These are phyloP conservation scores for Platypus cylindrus DNA, from an alignment of 2,888 invertebrate genomes.

Conservation along the genomic window DNA sequence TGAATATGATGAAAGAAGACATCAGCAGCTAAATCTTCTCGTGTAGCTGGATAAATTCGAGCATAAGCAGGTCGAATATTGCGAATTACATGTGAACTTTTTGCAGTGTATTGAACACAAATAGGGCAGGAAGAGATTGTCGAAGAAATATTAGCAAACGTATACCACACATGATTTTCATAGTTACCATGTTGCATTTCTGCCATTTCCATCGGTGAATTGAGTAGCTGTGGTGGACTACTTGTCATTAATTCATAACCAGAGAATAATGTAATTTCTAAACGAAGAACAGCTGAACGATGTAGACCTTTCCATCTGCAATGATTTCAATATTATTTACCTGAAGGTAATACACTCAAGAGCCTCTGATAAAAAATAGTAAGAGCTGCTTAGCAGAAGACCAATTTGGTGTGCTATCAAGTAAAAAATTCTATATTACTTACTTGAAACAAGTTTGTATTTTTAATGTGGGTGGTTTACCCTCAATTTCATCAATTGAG, in stretches of 20 bases:
- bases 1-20: conserved; percentile 54
- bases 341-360: too few species aligned
- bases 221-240: conserved; percentile 34
- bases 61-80: conserved; percentile 51
- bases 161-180: conserved; percentile 51
- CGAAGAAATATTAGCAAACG: conserved; percentile 47
- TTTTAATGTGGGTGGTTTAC: conserved; percentile 49
- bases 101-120: conserved; percentile 47
- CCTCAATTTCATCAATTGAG: conserved; percentile 51
- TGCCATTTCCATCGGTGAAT: conserved; percentile 44
- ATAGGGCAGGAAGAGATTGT: conserved; percentile 42
- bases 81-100: conserved; percentile 47
- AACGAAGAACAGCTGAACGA: conserved; percentile 47
- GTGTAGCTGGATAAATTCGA: conserved; percentile 47
- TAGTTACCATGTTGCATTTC: conserved; percentile 48
- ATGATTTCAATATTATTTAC: not conserved
- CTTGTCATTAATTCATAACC: conserved; percentile 46
- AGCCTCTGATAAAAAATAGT: too few species aligned
- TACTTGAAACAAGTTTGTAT: conserved; percentile 53
- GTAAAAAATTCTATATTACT: conserved; percentile 7
- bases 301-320: conserved; percentile 47
- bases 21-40: conserved; percentile 50
- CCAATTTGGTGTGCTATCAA: too few species aligned
- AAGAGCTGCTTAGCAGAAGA: too few species aligned
- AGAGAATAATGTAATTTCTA: conserved; percentile 50